A percentile compares a stretch with the other conserved stretches of the same genome.
Evolutionary conservation across 2,888 invertebrate genomes (phyloP).

Genomic region (Athalia rosae): DNA sequence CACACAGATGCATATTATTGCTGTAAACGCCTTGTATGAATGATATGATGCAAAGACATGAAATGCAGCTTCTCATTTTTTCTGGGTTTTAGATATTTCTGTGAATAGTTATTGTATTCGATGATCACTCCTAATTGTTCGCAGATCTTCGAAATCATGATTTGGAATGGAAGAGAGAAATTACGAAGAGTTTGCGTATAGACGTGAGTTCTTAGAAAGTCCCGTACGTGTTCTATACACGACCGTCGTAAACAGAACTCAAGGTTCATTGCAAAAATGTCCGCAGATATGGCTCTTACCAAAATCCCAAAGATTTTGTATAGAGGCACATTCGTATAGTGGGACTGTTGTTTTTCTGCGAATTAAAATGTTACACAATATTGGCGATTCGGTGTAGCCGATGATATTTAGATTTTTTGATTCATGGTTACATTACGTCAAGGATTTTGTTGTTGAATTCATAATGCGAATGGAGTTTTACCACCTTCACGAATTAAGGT

Average conservation of each 20-base stretch:
- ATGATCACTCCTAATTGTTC: neutral
- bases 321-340: neutral
- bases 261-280: slow-evolving; percentile 5
- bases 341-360: no score
- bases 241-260: slow-evolving; percentile 28
- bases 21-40: slow-evolving; percentile 1
- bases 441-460: neutral
- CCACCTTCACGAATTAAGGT: no score
- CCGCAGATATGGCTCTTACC: neutral
- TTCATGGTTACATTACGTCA: neutral
- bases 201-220: slow-evolving; percentile 39
- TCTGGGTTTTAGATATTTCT: neutral
- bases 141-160: slow-evolving; percentile 29
- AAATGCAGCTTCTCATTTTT: neutral
- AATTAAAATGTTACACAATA: no score
- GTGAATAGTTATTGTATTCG: neutral
- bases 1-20: neutral
- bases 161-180: slow-evolving; percentile 31
- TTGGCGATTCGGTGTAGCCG: neutral
- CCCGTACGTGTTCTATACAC: slow-evolving; percentile 25
- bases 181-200: slow-evolving; percentile 12
- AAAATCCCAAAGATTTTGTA: slow-evolving; percentile 15
- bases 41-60: neutral
- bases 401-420: neutral
- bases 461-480: no score